These are phyloP conservation scores for Ips nitidus DNA, from an alignment of 1,140 invertebrate genomes.

Conservation along the genomic window DNA sequence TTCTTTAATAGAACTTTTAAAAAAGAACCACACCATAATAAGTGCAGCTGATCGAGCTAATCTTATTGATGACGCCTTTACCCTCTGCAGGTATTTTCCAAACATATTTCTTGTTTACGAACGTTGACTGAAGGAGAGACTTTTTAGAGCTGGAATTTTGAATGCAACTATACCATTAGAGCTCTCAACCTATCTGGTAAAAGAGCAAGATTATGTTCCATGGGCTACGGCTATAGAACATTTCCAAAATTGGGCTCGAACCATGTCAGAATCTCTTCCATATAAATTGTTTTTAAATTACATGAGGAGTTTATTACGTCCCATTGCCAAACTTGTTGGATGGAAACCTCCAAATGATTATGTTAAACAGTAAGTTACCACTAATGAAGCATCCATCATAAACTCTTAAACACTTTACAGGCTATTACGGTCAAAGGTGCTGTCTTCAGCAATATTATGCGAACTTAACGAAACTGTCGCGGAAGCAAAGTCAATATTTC, in stretches of 20 bases:
- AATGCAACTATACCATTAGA: slow-evolving; percentile 68
- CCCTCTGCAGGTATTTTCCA: slow-evolving; percentile 62
- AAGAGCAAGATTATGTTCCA: slow-evolving; percentile 73
- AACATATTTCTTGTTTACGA: neutral
- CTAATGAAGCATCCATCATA: neutral
- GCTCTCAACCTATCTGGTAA: slow-evolving; percentile 68
- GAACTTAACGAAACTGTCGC: slow-evolving; percentile 64
- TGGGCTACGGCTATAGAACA: slow-evolving; percentile 73
- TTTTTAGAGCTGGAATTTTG: slow-evolving; percentile 67
- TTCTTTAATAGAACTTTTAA: slow-evolving; percentile 67
- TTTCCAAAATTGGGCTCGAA: slow-evolving; percentile 66
- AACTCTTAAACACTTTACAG: slow-evolving; percentile 36
- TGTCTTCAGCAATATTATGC: slow-evolving; percentile 61
- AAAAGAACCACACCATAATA: slow-evolving; percentile 67
- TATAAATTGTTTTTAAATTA: slow-evolving; percentile 67
- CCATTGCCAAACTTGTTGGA: slow-evolving; percentile 63
- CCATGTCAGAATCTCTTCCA: slow-evolving; percentile 66
- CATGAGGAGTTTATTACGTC: slow-evolving; percentile 61
- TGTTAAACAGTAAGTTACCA: slow-evolving; percentile 60
- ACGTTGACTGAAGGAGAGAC: no score
- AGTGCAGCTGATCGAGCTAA: slow-evolving; percentile 72
- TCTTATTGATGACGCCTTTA: slow-evolving; percentile 77
- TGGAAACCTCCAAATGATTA: slow-evolving; percentile 70
- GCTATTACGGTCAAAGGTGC: slow-evolving; percentile 46
- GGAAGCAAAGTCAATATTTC: slow-evolving; percentile 63